These are phyloP conservation scores for Lasiurus borealis DNA, from an alignment of 2,113 vertebrate species.

Conservation along the genomic window DNA sequence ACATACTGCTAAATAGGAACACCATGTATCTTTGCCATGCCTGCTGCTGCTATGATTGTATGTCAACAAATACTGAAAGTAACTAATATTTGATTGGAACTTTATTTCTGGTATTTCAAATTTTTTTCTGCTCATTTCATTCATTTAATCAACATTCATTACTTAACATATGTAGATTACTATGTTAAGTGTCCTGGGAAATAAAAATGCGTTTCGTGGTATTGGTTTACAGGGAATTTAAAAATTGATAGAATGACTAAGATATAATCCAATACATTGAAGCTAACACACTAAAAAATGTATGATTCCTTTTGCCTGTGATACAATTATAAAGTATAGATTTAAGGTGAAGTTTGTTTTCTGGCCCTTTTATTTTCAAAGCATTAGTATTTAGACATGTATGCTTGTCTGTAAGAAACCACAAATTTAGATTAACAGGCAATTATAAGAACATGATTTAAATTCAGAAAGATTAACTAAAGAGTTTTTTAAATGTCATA, in stretches of 20 bases:
- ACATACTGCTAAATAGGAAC: neutral
- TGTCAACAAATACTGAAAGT: constrained; percentile 37
- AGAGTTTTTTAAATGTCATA: constrained; percentile 52
- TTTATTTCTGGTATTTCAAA: constrained; percentile 27
- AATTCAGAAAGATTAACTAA: constrained; percentile 61
- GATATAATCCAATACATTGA: neutral
- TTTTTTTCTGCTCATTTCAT: constrained; percentile 36
- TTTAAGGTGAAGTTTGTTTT: neutral
- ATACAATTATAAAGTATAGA: neutral
- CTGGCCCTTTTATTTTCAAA: constrained; percentile 11
- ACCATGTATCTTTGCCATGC: neutral
- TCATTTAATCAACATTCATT: neutral
- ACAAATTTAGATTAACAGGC: constrained; percentile 41
- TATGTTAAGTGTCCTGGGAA: neutral
- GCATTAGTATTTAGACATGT: constrained; percentile 18
- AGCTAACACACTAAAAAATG: neutral
- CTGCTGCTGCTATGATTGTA: neutral
- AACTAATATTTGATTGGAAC: neutral
- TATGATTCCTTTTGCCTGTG: constrained; percentile 8
- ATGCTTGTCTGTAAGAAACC: constrained; percentile 37
- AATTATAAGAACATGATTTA: constrained; percentile 30
- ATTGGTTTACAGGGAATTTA: neutral
- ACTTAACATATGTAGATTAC: neutral
- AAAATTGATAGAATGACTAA: constrained; percentile 24
- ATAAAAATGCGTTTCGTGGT: neutral